Evolutionary conservation across 64 coral and sea anemone genomes (phyloP).

Genomic region (Stichodactyla mertensii): DNA sequence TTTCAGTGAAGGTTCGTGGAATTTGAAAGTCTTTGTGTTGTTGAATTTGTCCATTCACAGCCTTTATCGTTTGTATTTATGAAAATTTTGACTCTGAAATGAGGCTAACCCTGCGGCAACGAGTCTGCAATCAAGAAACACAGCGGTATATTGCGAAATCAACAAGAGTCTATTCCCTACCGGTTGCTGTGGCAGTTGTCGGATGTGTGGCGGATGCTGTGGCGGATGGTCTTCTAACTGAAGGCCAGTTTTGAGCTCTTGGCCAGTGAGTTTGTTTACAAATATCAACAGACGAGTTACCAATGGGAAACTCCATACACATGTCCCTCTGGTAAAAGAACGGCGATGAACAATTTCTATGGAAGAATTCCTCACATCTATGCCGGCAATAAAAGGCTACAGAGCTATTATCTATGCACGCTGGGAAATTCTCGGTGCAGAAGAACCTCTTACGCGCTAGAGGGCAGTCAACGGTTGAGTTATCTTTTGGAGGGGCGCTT

Average conservation of each 20-base stretch:
- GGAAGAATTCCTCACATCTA: constrained; percentile 14
- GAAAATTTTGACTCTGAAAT: too few species aligned
- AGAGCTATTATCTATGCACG: constrained; percentile 3
- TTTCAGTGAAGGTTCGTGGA: too few species aligned
- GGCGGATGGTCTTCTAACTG: neutral
- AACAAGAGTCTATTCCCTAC: neutral
- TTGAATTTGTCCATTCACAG: too few species aligned
- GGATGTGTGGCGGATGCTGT: too few species aligned
- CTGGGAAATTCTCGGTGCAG: constrained; percentile 4
- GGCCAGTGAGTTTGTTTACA: constrained; percentile 34
- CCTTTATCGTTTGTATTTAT: neutral
- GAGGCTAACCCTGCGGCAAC: too few species aligned
- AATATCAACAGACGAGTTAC: neutral
- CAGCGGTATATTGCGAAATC: neutral
- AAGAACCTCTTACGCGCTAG: constrained; percentile 9
- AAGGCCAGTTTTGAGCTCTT: constrained; percentile 14
- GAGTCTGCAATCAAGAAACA: too few species aligned
- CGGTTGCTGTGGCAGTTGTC: neutral
- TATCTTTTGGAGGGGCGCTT: neutral
- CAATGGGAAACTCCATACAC: constrained; percentile 23
- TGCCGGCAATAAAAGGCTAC: constrained; percentile 1
- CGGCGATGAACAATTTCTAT: neutral
- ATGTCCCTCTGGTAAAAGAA: neutral
- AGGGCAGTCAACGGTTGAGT: neutral
- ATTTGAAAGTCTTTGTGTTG: too few species aligned